Percentiles rank a stretch among this genome's conserved stretches.
Conservation (phyloP, 2,797 vertebrate species). For the Danio aesculapii region DNA sequence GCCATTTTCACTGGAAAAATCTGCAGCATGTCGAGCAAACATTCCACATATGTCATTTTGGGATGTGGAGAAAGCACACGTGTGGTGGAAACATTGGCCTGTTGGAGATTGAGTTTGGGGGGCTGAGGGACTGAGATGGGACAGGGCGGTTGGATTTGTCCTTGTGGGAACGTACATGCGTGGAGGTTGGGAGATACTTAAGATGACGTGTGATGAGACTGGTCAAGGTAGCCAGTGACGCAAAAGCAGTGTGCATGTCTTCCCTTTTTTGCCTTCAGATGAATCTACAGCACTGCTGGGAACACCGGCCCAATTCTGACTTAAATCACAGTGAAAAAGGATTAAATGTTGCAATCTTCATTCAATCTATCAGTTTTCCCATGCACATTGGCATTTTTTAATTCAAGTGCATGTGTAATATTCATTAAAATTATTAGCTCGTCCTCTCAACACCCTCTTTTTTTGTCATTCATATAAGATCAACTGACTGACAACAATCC, state of each 20-base stretch:
- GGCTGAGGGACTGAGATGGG: background rate
- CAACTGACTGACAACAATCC: no score
- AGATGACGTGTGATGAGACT: conserved; percentile 37
- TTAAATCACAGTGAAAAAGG: background rate
- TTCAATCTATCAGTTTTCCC: background rate
- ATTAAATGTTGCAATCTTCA: background rate
- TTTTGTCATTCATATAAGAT: no score
- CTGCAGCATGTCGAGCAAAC: background rate
- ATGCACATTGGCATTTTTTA: background rate
- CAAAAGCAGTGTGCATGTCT: background rate
- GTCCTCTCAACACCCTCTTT: no score
- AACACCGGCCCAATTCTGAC: background rate
- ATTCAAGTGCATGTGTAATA: no score
- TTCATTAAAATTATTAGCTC: no score
- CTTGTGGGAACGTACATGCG: conserved; percentile 28
- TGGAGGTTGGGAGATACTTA: conserved; percentile 45
- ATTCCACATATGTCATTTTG: background rate
- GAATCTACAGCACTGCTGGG: conserved; percentile 1
- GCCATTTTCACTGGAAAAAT: conserved; percentile 20
- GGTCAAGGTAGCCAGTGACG: conserved; percentile 50
- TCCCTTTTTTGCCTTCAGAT: conserved; percentile 13
- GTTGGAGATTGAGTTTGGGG: background rate
- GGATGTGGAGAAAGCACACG: background rate
- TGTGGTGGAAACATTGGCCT: conserved; percentile 3
- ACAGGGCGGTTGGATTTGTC: conserved; percentile 20